Base-by-base conservation (phyloP, 2,797 vertebrate genomes). In the Champsocephalus esox region DNA sequence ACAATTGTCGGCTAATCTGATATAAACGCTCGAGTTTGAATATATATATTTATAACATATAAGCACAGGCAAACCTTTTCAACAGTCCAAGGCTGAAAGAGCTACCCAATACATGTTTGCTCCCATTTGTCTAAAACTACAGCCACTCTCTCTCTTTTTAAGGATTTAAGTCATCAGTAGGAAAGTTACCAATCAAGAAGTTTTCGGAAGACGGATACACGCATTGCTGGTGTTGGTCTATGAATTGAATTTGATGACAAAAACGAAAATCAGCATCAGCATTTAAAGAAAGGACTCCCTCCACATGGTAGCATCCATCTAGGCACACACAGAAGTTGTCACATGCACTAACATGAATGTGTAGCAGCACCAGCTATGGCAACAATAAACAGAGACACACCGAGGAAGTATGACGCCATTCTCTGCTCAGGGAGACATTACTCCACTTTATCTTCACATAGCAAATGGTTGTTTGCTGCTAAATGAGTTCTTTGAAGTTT, bases 241-340 rank as follows among this genome's bases (percentile, higher is more conserved):
- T 62, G 68, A 5, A 52, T 50, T 11, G n/a, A 61, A 83, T 62
- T 76, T 68, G 62, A 70, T 61, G 24, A 70, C 45, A 57, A 48
- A 38, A 38, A 38, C 34, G 1, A 38, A 38, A 38, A 38, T 28
- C 28, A 28, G 28, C 28, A 28, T 38, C 34, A 38, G 8, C 34
- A 2, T 38, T 38, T 38, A 38, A 38, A 9, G 34, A 38, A 38
- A 9, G 34, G 34, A 38, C 34, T 38, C 6, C 34, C 8, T 38
- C 34, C 7, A 9, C 34, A 38, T 38, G 34, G 34, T 38, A 38
- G 34, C 34, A 9, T 6, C 34, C 34, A 9, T 38, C 34, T 38
- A 2, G 34, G 34, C 34, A 38, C 34, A 38, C 34, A 38, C 8
- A 38, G 6, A 38, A 38, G 34, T 38, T 38, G 34, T 9, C 7